phyloP scores from a whole-genome alignment of 2,888 invertebrate genomes.

The Sinelater perroti region DNA sequence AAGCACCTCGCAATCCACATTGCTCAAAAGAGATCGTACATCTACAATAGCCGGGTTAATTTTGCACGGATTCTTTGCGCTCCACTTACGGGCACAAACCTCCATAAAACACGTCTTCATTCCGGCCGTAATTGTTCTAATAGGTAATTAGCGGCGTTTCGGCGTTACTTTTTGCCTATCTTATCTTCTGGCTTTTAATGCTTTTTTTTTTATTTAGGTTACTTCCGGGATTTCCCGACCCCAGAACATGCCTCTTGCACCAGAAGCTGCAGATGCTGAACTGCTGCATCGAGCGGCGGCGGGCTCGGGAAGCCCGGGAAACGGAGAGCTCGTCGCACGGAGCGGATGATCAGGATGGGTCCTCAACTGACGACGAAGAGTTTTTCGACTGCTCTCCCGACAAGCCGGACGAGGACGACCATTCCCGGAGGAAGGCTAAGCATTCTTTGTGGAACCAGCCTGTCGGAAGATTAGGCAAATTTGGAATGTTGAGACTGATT shows the following conservation, averaged over 20 bases:
- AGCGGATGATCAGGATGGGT: constrained; percentile 20
- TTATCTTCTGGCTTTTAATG: neutral
- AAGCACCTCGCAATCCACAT: too few species aligned
- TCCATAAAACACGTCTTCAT: constrained; percentile 26
- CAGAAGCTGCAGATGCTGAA: constrained; percentile 93
- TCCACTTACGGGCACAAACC: constrained; percentile 34
- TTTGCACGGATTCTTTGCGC: constrained; percentile 36
- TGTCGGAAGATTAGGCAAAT: constrained; percentile 75
- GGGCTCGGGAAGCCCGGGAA: constrained; percentile 62
- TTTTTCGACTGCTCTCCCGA: constrained; percentile 82
- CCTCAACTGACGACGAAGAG: constrained; percentile 69
- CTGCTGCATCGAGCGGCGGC: constrained; percentile 76
- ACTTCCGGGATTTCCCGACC: constrained; percentile 84
- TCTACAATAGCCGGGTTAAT: constrained; percentile 20
- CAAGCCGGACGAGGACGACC: constrained; percentile 55
- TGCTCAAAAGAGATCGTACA: constrained; percentile 15
- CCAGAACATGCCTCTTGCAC: constrained; percentile 88
- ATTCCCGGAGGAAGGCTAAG: constrained; percentile 53
- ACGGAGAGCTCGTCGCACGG: constrained; percentile 40
- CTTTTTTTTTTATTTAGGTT: constrained; percentile 68
- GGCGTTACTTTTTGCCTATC: constrained; percentile 1
- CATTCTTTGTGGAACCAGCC: constrained; percentile 65
- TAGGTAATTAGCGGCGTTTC: constrained; percentile 1
- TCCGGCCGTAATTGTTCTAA: constrained; percentile 14
- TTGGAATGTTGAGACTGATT: constrained; percentile 73